Evolutionary conservation across 2,797 vertebrate species (phyloP).

Genomic region (Thamnophis elegans): DNA sequence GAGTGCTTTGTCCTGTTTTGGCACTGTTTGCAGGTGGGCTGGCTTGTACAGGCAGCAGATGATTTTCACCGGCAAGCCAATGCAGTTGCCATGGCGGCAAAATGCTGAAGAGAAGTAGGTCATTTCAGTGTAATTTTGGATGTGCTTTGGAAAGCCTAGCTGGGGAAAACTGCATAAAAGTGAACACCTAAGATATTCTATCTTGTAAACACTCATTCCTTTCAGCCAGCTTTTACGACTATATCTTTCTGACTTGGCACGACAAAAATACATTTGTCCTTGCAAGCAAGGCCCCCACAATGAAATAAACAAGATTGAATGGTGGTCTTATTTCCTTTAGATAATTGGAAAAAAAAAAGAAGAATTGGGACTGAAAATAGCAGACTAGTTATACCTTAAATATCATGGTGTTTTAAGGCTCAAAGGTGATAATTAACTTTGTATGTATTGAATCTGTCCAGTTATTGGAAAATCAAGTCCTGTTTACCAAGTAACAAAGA

Average conservation of each 20-base stretch:
- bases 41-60: slow-evolving; percentile 52
- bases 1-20: neutral
- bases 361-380: neutral
- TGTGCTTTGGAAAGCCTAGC: neutral
- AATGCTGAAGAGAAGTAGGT: slow-evolving; percentile 53
- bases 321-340: neutral
- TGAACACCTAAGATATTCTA: accelerated
- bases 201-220: accelerated
- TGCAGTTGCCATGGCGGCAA: slow-evolving; percentile 61
- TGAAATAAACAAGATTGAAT: neutral
- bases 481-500: neutral
- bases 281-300: neutral
- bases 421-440: neutral
- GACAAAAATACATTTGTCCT: neutral
- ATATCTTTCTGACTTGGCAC: neutral
- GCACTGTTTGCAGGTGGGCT: slow-evolving; percentile 48
- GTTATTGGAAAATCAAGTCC: neutral
- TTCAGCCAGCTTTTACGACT: neutral
- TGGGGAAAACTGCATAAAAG: neutral
- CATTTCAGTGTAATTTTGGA: neutral
- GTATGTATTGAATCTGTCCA: neutral
- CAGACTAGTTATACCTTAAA: neutral
- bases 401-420: neutral
- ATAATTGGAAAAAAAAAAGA: neutral
- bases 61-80: slow-evolving; percentile 54